These are phyloP conservation scores for Antheraea mylitta DNA, from an alignment of 1,140 invertebrate genomes.

Conservation along the genomic window DNA sequence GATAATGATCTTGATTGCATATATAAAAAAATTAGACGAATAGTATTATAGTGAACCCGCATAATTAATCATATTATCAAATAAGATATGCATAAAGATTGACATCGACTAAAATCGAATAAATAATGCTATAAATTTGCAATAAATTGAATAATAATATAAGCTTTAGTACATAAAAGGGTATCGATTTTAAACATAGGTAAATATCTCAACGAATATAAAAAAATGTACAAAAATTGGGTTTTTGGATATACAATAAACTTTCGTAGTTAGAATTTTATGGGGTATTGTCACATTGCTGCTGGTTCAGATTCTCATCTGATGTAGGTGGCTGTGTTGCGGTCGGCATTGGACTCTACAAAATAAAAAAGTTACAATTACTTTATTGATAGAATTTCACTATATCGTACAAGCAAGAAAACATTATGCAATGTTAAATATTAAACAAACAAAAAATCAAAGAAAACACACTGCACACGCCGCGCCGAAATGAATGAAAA, in stretches of 20 bases:
- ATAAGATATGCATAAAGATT: constrained; percentile 6
- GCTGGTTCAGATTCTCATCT: constrained; percentile 84
- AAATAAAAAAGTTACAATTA: constrained; percentile 52
- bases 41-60: background rate
- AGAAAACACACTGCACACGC: constrained; percentile 20
- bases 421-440: constrained; percentile 23
- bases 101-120: background rate
- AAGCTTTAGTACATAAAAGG: constrained; percentile 6
- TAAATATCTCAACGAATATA: constrained; percentile 26
- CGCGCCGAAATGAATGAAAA: constrained; percentile 15
- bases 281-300: constrained; percentile 50
- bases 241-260: constrained; percentile 54
- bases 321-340: constrained; percentile 81
- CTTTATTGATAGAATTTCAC: constrained; percentile 17
- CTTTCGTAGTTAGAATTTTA: constrained; percentile 31
- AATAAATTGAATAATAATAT: background rate
- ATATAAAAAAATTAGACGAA: background rate
- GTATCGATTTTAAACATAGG: constrained; percentile 27
- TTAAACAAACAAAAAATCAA: constrained; percentile 31
- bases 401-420: constrained; percentile 27
- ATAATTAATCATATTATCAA: constrained; percentile 1
- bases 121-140: background rate
- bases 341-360: constrained; percentile 83
- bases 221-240: constrained; percentile 55
- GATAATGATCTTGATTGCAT: background rate